Evolutionary conservation across 1,140 invertebrate genomes (phyloP).

Genomic region (Alviniconcha marisindica): DNA sequence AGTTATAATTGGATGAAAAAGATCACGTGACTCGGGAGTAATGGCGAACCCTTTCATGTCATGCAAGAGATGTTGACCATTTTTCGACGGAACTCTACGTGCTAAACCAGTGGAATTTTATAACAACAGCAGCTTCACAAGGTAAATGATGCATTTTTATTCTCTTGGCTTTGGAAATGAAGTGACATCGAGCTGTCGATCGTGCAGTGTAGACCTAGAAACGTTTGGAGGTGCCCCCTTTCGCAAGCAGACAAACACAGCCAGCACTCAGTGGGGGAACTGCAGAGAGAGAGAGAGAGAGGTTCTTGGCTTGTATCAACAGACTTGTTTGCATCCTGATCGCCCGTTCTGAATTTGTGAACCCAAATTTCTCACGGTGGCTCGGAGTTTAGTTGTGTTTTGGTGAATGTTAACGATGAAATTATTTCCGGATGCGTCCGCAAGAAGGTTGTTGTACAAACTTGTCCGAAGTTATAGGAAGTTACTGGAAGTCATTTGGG

Average conservation of each 20-base stretch:
- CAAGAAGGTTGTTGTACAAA: too few species aligned
- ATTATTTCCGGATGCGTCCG: too few species aligned
- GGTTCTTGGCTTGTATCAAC: conserved; percentile 37
- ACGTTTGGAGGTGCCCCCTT: conserved; percentile 31
- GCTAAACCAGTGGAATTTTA: conserved; percentile 17
- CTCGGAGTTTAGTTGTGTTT: too few species aligned
- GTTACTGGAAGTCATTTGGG: too few species aligned
- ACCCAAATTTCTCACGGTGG: background rate
- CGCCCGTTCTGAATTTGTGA: conserved; percentile 12
- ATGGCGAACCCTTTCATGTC: conserved; percentile 44
- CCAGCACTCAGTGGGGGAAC: conserved; percentile 25
- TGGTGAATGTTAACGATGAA: too few species aligned
- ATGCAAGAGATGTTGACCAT: conserved; percentile 27
- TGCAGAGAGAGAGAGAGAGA: conserved; percentile 18
- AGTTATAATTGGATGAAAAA: conserved; percentile 47
- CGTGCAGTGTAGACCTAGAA: conserved; percentile 12
- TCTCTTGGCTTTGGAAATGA: background rate
- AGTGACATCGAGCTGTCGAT: background rate
- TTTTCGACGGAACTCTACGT: conserved; percentile 25
- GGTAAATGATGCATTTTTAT: conserved; percentile 22
- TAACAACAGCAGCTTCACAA: conserved; percentile 5
- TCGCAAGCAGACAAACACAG: conserved; percentile 27
- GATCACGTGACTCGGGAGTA: conserved; percentile 47
- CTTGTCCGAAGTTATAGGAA: too few species aligned
- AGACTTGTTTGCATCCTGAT: conserved; percentile 36